Percentiles rank a stretch among this genome's conserved stretches.
Conservation (phyloP, 2,888 invertebrate species). For the Helicoverpa assulta region DNA sequence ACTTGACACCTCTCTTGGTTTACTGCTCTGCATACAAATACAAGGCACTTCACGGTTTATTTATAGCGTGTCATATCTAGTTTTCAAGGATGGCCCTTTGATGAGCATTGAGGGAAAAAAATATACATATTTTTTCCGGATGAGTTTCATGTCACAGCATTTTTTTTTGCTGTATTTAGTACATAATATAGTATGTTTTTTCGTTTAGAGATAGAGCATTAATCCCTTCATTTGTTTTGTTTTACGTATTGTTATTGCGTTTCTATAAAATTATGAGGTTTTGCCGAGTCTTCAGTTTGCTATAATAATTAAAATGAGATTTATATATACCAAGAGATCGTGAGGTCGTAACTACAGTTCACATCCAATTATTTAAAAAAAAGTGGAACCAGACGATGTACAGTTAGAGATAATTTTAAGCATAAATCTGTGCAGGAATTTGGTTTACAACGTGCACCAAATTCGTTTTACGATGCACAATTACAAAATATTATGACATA, state of each 20-base stretch:
- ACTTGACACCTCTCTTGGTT: slow-evolving; percentile 39
- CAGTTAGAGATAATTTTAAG: slow-evolving; percentile 24
- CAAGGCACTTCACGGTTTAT: slow-evolving; percentile 12
- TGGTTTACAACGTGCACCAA: slow-evolving; percentile 19
- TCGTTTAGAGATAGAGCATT: no score
- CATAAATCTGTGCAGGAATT: slow-evolving; percentile 29
- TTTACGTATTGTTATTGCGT: no score
- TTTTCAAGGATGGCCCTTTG: slow-evolving; percentile 23
- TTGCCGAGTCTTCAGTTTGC: no score
- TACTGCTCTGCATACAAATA: slow-evolving; percentile 32
- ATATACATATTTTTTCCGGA: no score
- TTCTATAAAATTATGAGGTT: no score
- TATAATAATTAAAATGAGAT: no score
- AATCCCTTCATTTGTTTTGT: no score
- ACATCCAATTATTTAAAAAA: slow-evolving; percentile 35
- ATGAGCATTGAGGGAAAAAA: not conserved
- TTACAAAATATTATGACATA: slow-evolving; percentile 49
- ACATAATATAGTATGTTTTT: no score
- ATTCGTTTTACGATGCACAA: slow-evolving; percentile 45
- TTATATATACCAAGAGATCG: not conserved
- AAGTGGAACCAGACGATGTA: slow-evolving; percentile 3
- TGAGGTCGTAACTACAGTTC: slow-evolving; percentile 12
- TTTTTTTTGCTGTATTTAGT: no score
- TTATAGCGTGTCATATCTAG: slow-evolving; percentile 34
- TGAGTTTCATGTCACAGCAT: no score